Evolutionary conservation across 2,888 invertebrate species (phyloP), one percentile per base, ranked within the genome.

Genomic region (Dryomyza anilis): DNA sequence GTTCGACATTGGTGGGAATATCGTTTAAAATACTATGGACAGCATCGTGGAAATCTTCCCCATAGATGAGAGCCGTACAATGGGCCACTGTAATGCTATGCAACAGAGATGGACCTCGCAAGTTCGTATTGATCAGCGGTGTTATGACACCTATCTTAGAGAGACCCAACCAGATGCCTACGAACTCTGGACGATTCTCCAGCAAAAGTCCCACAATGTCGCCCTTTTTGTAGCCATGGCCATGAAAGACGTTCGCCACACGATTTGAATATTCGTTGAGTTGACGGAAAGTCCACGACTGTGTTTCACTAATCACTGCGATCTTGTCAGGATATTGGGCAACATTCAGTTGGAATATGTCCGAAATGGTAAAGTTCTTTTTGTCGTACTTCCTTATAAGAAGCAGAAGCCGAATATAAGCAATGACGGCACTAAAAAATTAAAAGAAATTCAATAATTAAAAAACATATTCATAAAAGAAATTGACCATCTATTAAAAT

Each of bases 121-220:
- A 88, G 83, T 98, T 98, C 64, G 93, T 94, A 81, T 99, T 99
- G 77, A 99, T 95, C 58, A 99, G 87, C 0, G 98, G 95, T 0
- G 92, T 87, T 33, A 95, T 88, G 0, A 92, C 87, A 0, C 95
- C 95, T 19, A 94, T 84, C 83, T 98, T 95, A 10, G 95, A 90
- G 60, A 96, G 86, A 0, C 98, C 99, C 61, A 99, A 85, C 98
- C 98, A 99, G 39, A 91, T 89, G 46, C 91, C 91, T 3, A 97
- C 91, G 84, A 92, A 95, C 81, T 98, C 95, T 0, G 96, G 93
- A 39, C 93, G 88, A 83, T 97, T 98, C 81, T 95, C 95, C 86
- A 97, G 87, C 82, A 95, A 89, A 19, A 99, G 85, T 0, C 92
- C 96, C 0, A 99, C 92, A 0, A 91, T 89, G 81, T 98, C 95